These are phyloP conservation scores for Sylvilagus bachmani DNA, from an alignment of 2,113 vertebrate genomes.

Conservation along the genomic window DNA sequence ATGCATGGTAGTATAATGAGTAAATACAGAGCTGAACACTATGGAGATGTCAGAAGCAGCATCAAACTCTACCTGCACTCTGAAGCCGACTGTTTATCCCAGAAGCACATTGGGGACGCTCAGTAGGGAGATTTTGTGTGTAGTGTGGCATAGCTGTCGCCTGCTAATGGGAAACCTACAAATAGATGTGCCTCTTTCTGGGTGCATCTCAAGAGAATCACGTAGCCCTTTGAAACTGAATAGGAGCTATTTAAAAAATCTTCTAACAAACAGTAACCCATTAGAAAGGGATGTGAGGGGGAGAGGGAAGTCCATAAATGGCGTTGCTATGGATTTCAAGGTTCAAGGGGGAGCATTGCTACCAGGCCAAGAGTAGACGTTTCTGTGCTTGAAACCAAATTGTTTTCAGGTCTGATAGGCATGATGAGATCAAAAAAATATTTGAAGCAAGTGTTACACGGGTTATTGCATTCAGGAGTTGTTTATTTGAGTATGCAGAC, in stretches of 20 bases:
- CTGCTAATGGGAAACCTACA: conserved; percentile 4
- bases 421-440: not conserved
- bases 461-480: not conserved
- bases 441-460: not conserved
- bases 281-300: not conserved
- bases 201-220: not conserved
- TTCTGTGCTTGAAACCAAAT: not conserved
- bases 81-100: not conserved
- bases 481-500: not conserved
- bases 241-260: not conserved
- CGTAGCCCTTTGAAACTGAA: not conserved
- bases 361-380: not conserved
- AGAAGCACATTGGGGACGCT: not conserved
- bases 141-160: not conserved
- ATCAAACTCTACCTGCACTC: not conserved
- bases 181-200: not conserved
- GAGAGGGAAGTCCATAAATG: not conserved
- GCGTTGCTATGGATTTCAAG: not conserved
- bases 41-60: not conserved
- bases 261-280: not conserved
- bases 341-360: not conserved
- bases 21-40: not conserved
- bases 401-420: conserved; percentile 6
- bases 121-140: not conserved
- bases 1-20: not conserved